Base-by-base conservation (phyloP, 2,888 invertebrate genomes). In the Tupiocoris notatus region DNA sequence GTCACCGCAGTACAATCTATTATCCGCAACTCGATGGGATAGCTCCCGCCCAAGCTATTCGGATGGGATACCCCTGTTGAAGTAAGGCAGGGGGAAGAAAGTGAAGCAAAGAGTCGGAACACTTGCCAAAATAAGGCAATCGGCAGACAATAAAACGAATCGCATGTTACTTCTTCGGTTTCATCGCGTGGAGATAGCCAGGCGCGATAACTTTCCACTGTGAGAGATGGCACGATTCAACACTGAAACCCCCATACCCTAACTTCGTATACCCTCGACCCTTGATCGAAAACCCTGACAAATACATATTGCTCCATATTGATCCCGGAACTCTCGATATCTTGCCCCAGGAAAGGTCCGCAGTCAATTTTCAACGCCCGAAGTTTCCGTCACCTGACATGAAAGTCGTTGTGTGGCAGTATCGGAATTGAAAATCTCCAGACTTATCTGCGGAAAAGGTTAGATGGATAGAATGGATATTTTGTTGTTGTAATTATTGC, bases 91-190 rank as follows among this genome's bases (percentile, higher is more conserved):
- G n/a, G n/a, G n/a, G n/a, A n/a, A n/a, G n/a, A n/a, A n/a, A 39
- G 39, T 3, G 39, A 7, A 3, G 39, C 6, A 39, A 39, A 39
- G 39, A 39, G 39, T 39, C 39, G 63, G 59, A 71, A 71, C 54
- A 74, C 68, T 77, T 78, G 79, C 79, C 79, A 79, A 79, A 79
- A 79, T 79, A 79, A 79, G 79, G 78, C 79, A 79, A 79, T 79
- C 78, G 78, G 77, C 70, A 78, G 79, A 77, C 79, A 79, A 79
- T 79, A 79, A 79, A 79, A 75, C 73, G 68, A 76, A 76, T 76
- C 76, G 76, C 62, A 76, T 76, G 76, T 76, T 58, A 66, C 75
- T 75, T 39, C 75, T 75, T 66, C 75, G n/a, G 57, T 66, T 75
- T 39, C 75, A 64, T 66, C 75, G n/a, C 61, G n/a, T 20, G 54